Percentiles rank a stretch among this genome's conserved stretches.
Evolutionary conservation across 2,113 vertebrate genomes (phyloP).

Genomic region (Gopherus evgoodei): DNA sequence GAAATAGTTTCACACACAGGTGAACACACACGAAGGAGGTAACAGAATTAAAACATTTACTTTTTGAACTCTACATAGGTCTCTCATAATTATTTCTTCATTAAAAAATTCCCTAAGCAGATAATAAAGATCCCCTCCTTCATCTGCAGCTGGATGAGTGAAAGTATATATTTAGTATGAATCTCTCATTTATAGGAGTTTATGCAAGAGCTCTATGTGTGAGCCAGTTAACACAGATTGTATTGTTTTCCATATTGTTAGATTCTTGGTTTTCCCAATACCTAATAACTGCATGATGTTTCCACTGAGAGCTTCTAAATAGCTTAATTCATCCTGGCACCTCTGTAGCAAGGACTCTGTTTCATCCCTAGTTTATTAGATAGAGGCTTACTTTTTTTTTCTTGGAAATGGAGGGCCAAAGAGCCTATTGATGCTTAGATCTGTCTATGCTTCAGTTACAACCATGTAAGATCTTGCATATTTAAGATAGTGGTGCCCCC

Average conservation of each 20-base stretch:
- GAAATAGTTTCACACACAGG: neutral
- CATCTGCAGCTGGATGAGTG: neutral
- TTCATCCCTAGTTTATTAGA: neutral
- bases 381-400: neutral
- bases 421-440: neutral
- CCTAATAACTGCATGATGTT: neutral
- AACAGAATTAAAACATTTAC: neutral
- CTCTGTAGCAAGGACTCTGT: neutral
- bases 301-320: neutral
- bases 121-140: neutral
- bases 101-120: neutral
- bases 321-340: neutral
- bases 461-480: neutral
- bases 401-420: neutral
- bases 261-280: neutral
- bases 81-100: neutral
- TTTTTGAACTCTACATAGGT: neutral
- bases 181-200: accelerated
- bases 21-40: neutral
- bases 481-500: neutral
- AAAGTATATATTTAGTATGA: neutral
- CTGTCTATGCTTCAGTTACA: neutral
- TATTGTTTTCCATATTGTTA: neutral
- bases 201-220: neutral
- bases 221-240: neutral